Percentiles rank a stretch among this genome's conserved stretches.
phyloP scores from a whole-genome alignment of 2,888 invertebrate genomes.

The Drosophila limbata region DNA sequence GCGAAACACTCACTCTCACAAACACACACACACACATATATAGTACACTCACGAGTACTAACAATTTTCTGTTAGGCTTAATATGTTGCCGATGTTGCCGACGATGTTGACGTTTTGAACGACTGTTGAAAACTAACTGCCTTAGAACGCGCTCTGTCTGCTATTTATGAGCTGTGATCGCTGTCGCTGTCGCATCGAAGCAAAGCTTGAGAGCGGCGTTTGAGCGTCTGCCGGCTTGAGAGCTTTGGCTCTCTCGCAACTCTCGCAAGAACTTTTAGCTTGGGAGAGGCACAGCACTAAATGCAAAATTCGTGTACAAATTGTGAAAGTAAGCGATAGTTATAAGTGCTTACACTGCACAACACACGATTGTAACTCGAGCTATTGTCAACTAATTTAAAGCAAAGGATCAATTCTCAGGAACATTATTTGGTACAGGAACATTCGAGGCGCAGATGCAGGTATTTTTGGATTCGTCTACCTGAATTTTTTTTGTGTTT shows the following conservation, averaged over 20 bases:
- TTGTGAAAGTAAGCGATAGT: slow-evolving; percentile 68
- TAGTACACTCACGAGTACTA: slow-evolving; percentile 49
- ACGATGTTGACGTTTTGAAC: slow-evolving; percentile 57
- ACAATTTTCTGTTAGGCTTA: slow-evolving; percentile 35
- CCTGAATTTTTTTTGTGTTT: neutral
- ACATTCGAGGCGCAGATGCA: neutral
- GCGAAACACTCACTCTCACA: slow-evolving; percentile 9
- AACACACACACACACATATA: slow-evolving; percentile 24
- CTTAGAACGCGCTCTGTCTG: slow-evolving; percentile 67
- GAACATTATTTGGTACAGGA: neutral
- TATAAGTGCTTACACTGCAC: slow-evolving; percentile 57
- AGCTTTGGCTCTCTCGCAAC: slow-evolving; percentile 22
- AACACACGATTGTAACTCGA: slow-evolving; percentile 29
- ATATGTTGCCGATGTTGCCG: slow-evolving; percentile 12
- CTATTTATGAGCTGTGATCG: slow-evolving; percentile 80
- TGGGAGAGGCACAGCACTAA: slow-evolving; percentile 23
- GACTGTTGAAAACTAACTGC: slow-evolving; percentile 75
- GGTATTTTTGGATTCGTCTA: neutral
- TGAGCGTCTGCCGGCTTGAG: slow-evolving; percentile 26
- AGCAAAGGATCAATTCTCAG: neutral
- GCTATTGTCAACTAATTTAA: neutral
- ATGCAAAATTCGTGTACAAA: slow-evolving; percentile 57
- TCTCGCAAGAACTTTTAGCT: slow-evolving; percentile 45
- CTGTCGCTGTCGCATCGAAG: neutral
- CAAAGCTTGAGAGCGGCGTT: slow-evolving; percentile 16